Evolutionary conservation across 2,888 invertebrate genomes (phyloP).

Genomic region (Apocheima hispidaria): DNA sequence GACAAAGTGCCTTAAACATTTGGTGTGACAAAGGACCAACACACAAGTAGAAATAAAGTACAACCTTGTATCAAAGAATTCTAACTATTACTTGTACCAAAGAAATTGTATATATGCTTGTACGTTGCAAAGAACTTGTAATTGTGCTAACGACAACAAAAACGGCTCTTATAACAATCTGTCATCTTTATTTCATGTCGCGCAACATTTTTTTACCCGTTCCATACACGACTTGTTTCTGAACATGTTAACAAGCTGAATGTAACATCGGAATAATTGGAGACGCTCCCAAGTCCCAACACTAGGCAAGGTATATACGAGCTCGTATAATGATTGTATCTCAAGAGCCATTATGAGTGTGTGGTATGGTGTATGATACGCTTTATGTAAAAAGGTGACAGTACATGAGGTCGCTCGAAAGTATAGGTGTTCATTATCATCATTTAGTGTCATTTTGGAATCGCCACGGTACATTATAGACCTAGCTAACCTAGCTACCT

Average conservation of each 20-base stretch:
- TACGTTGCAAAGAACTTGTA: conserved; percentile 19
- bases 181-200: conserved; percentile 34
- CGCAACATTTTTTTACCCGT: conserved; percentile 13
- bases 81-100: no score
- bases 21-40: background rate
- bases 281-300: conserved; percentile 72
- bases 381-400: background rate
- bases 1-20: background rate
- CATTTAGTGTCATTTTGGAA: no score
- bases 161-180: conserved; percentile 27
- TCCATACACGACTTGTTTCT: conserved; percentile 12
- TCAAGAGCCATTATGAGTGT: conserved; percentile 10
- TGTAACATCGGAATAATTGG: conserved; percentile 66
- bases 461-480: no score
- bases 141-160: conserved; percentile 29
- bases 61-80: no score
- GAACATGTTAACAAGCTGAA: conserved; percentile 27
- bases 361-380: background rate
- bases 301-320: no score
- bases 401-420: conserved; percentile 11
- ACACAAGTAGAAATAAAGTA: no score
- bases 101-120: conserved; percentile 4
- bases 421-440: background rate
- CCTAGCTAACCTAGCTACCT: no score
- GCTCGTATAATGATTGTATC: conserved; percentile 26